Evolutionary conservation across 2,888 invertebrate genomes (phyloP), one percentile per base, ranked within the genome.

Genomic region (Idaea biselata): DNA sequence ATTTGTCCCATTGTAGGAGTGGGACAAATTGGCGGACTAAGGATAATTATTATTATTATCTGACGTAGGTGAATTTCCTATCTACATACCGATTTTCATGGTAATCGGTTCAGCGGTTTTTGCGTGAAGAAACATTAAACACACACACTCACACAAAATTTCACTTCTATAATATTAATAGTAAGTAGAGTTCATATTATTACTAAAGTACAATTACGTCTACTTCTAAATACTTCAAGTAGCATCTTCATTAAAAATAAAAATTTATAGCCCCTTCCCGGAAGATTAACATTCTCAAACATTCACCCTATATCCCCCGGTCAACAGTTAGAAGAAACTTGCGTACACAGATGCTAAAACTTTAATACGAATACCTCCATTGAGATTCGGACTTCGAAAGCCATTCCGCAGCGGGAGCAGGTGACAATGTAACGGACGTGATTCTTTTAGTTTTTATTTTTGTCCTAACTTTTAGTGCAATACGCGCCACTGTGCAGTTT

Each of bases 341-440:
- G 44, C 44, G 44, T 44, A 44, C 44, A 44, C 44, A 44, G 44
- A 44, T 44, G 44, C 44, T 44, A 44, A 44, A 56, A 56, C 18
- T 56, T 56, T 18, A 18, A 56, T 56, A 56, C 18, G 18, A 56
- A 56, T 18, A 17, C 55, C 18, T 8, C 56, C 56, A 18, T 18
- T 18, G 56, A 56, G 56, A 56, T 56, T 56, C 56, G 17, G 73
- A 71, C 69, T 68, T 69, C 73, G 77, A 75, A 76, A 74, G 74
- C 75, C 74, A 75, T 78, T 78, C 73, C 72, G 73, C 69, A 69
- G 63, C 64, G 76, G 74, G 70, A 78, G 68, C 84, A 84, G 82
- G 84, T 84, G 82, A 81, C 82, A 82, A 79, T 80, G 68, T 71
- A 72, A 66, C 65, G 66, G 68, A 74, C 74, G 75, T 71, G 76